These are phyloP conservation scores for Lytechinus pictus DNA, from an alignment of 35 echinoderm and acorn worm species.

Conservation along the genomic window DNA sequence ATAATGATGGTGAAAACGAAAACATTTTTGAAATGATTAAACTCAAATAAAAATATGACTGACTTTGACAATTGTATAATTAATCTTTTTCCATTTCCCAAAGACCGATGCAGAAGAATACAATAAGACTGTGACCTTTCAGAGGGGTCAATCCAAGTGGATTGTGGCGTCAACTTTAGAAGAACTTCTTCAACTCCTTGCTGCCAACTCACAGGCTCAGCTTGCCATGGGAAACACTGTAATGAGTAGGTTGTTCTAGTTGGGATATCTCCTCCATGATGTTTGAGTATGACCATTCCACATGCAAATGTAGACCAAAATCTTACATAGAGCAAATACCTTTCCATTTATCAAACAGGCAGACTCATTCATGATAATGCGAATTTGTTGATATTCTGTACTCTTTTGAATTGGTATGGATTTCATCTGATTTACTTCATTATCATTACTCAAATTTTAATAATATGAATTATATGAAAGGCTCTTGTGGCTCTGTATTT, in stretches of 20 bases:
- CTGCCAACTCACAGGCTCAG: neutral
- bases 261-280: neutral
- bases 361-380: neutral
- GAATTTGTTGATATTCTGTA: too few species aligned
- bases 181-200: constrained; percentile 1
- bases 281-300: neutral
- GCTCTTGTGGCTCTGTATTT: too few species aligned
- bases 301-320: neutral
- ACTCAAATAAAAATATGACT: neutral
- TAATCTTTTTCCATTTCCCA: neutral
- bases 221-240: neutral
- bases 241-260: neutral
- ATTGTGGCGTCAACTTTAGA: neutral
- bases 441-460: too few species aligned
- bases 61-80: neutral
- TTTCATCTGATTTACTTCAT: too few species aligned
- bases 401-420: too few species aligned
- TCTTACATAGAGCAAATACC: neutral
- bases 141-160: constrained; percentile 20
- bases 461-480: too few species aligned
- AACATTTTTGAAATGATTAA: too few species aligned
- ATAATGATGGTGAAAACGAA: too few species aligned
- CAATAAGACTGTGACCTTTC: constrained; percentile 19
- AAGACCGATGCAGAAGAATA: constrained; percentile 22
- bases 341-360: neutral